Conservation (phyloP, 53 echinoderm and acorn worm genomes). For the Holothuria leucospilota region DNA sequence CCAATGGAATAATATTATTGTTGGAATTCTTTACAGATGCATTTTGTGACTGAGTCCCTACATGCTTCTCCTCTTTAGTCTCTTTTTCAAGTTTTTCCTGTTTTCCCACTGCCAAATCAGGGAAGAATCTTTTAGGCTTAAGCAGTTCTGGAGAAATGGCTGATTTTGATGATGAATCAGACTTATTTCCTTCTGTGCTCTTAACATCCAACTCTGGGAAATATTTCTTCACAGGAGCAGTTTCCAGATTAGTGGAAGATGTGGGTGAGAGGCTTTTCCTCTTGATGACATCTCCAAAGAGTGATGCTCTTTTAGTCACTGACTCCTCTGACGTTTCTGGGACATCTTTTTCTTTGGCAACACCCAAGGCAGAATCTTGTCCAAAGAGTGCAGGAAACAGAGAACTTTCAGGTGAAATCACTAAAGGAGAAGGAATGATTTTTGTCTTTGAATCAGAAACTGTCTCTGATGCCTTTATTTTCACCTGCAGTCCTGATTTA, state of each 20-base stretch:
- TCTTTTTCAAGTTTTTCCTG: too few species aligned
- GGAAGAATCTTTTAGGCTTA: constrained; percentile 20
- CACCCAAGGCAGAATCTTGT: not conserved
- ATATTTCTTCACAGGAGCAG: not conserved
- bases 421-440: constrained; percentile 23
- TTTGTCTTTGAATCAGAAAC: constrained; percentile 23
- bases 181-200: not conserved
- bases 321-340: constrained; percentile 50
- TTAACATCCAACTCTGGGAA: constrained; percentile 7
- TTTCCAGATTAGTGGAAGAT: constrained; percentile 23
- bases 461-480: constrained; percentile 27
- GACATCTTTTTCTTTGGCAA: not conserved
- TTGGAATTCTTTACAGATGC: too few species aligned
- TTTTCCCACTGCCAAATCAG: not conserved
- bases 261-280: constrained; percentile 31
- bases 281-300: constrained; percentile 83
- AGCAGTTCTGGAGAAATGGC: not conserved
- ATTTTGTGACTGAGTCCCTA: too few species aligned
- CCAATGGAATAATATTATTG: too few species aligned
- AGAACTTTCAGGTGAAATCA: constrained; percentile 21
- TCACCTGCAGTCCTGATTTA: not conserved
- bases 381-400: constrained; percentile 5
- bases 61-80: too few species aligned
- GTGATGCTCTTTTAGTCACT: constrained; percentile 78
- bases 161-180: not conserved